These are phyloP conservation scores for Drosophila biarmipes DNA, from an alignment of 1,140 invertebrate species.

Conservation along the genomic window DNA sequence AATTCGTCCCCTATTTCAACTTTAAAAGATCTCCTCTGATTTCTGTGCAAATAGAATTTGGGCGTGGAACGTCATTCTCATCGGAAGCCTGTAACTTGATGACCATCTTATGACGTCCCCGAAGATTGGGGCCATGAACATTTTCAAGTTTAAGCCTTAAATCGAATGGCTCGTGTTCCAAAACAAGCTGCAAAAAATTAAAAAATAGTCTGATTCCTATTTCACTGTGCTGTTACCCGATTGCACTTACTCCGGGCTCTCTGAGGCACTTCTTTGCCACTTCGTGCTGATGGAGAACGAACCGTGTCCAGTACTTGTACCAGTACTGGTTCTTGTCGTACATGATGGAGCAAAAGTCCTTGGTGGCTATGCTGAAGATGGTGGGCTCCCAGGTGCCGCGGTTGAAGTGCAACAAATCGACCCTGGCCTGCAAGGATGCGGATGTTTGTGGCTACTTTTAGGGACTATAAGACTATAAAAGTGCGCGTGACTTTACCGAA, in stretches of 20 bases:
- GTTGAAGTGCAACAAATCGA: conserved; percentile 27
- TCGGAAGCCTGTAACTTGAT: conserved; percentile 44
- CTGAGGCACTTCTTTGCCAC: conserved; percentile 28
- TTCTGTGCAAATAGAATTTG: conserved; percentile 37
- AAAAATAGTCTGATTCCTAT: too few relatives aligned
- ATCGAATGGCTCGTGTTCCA: conserved; percentile 54
- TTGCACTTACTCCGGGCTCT: conserved; percentile 44
- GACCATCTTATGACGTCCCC: conserved; percentile 57
- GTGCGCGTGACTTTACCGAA: conserved; percentile 24
- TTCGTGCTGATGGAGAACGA: conserved; percentile 11
- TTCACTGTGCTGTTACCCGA: too few relatives aligned
- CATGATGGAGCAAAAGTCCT: conserved; percentile 55
- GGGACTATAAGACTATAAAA: accelerated
- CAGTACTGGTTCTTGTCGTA: conserved; percentile 62
- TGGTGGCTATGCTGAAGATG: conserved; percentile 25
- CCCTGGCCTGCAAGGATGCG: neutral
- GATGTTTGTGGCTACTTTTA: neutral
- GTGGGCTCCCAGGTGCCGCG: conserved; percentile 65
- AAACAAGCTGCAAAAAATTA: conserved; percentile 16
- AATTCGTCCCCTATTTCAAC: neutral
- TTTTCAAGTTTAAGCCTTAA: conserved; percentile 15
- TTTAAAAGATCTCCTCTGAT: conserved; percentile 50
- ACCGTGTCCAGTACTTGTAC: conserved; percentile 48
- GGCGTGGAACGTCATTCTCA: conserved; percentile 24
- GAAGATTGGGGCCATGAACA: conserved; percentile 34